Conservation (phyloP, 2,888 invertebrate genomes). For the Drosophila anceps region DNA sequence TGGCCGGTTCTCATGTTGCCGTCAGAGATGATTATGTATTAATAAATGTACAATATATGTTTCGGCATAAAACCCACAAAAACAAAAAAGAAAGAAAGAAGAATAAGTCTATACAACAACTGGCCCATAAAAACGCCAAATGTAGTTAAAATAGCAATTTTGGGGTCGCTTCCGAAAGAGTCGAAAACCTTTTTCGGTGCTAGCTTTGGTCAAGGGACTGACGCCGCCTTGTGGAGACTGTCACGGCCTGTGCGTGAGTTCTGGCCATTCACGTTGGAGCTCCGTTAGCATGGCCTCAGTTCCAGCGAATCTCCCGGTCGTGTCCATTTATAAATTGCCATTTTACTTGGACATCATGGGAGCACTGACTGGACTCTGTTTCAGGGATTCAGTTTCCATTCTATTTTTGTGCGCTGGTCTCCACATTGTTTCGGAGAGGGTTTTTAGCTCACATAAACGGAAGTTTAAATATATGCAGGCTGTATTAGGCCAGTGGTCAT, state of each 20-base stretch:
- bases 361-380: constrained; percentile 14
- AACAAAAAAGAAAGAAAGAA: constrained; percentile 14
- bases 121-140: constrained; percentile 62
- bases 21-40: constrained; percentile 72
- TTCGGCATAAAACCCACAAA: constrained; percentile 43
- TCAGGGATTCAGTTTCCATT: constrained; percentile 25
- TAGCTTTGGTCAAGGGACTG: neutral
- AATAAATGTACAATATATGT: constrained; percentile 74
- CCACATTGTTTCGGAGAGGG: neutral
- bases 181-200: constrained; percentile 23
- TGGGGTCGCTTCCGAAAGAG: constrained; percentile 24
- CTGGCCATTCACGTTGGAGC: constrained; percentile 57
- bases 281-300: constrained; percentile 26
- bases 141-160: constrained; percentile 73
- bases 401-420: constrained; percentile 8
- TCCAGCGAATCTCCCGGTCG: constrained; percentile 51
- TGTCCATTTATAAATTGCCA: constrained; percentile 49
- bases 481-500: neutral
- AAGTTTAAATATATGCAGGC: constrained; percentile 1
- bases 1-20: constrained; percentile 58
- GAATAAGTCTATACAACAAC: neutral
- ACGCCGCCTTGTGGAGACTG: neutral
- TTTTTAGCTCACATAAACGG: neutral
- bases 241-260: constrained; percentile 63
- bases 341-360: constrained; percentile 31